Conservation (phyloP, 2,888 invertebrate genomes). For the Cephus nigrinus region DNA sequence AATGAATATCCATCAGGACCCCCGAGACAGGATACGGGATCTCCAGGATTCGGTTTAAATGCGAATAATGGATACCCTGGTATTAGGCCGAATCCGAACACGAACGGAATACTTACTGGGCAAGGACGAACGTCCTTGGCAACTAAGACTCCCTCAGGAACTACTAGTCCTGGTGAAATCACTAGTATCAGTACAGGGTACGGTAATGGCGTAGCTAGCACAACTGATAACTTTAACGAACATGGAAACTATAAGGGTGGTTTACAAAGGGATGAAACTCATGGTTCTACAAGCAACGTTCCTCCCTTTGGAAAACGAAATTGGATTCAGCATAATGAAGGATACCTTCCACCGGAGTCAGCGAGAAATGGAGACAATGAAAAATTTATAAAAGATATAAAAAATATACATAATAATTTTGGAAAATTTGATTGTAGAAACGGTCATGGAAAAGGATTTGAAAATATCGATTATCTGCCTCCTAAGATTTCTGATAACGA, state of each 20-base stretch:
- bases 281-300: not conserved
- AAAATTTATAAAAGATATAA: not conserved
- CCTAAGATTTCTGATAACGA: not conserved
- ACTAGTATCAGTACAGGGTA: not conserved
- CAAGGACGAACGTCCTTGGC: constrained; percentile 2
- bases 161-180: not conserved
- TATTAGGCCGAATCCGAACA: not conserved
- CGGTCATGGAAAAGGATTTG: not conserved
- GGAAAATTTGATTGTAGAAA: not conserved
- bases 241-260: not conserved
- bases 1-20: not conserved
- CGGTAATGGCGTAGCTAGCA: not conserved
- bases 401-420: not conserved
- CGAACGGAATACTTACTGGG: not conserved
- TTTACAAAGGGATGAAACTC: not conserved
- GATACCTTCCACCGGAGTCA: not conserved
- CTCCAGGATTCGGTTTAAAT: not conserved
- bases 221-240: not conserved
- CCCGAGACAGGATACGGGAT: not conserved
- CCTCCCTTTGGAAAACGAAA: not conserved
- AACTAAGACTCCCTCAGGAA: not conserved
- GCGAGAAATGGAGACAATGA: not conserved
- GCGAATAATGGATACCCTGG: not conserved
- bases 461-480: not conserved
- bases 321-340: not conserved